These are phyloP conservation scores for Monopterus albus DNA, from an alignment of 2,113 vertebrate species.

Conservation along the genomic window DNA sequence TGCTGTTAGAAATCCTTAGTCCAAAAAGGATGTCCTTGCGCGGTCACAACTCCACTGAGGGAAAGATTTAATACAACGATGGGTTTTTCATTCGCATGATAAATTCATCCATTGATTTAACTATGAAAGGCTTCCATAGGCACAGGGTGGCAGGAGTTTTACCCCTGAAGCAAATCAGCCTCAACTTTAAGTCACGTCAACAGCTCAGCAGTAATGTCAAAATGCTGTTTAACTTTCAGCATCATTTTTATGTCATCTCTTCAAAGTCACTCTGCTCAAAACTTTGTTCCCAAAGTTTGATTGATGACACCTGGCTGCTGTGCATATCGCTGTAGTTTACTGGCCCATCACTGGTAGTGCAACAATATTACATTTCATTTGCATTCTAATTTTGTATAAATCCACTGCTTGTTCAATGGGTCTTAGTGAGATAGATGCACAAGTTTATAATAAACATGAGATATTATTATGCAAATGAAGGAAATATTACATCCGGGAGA, in stretches of 20 bases:
- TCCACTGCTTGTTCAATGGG: conserved; percentile 73
- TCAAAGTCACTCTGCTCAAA: conserved; percentile 31
- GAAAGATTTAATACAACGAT: conserved; percentile 25
- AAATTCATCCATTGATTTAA: conserved; percentile 47
- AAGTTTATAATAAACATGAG: conserved; percentile 75
- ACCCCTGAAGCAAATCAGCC: background rate
- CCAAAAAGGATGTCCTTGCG: conserved; percentile 34
- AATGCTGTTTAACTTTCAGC: conserved; percentile 19
- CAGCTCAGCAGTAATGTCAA: conserved; percentile 11
- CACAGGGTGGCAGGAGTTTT: background rate
- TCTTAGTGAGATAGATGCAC: conserved; percentile 76
- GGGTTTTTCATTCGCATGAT: conserved; percentile 52
- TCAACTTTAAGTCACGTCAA: background rate
- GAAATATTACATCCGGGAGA: conserved; percentile 69
- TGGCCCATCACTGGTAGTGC: conserved; percentile 53
- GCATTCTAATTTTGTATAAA: conserved; percentile 78
- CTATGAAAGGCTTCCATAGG: conserved; percentile 22
- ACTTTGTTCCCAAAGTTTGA: conserved; percentile 43
- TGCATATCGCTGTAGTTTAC: conserved; percentile 61
- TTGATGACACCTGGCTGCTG: conserved; percentile 42
- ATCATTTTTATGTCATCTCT: conserved; percentile 19
- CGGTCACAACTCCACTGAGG: conserved; percentile 28
- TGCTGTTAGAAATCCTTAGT: conserved; percentile 16
- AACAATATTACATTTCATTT: conserved; percentile 72
- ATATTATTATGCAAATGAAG: conserved; percentile 77